Evolutionary conservation across 1,140 invertebrate genomes (phyloP), one percentile per base, ranked within the genome.

Genomic region (Drosophila carrolli): DNA sequence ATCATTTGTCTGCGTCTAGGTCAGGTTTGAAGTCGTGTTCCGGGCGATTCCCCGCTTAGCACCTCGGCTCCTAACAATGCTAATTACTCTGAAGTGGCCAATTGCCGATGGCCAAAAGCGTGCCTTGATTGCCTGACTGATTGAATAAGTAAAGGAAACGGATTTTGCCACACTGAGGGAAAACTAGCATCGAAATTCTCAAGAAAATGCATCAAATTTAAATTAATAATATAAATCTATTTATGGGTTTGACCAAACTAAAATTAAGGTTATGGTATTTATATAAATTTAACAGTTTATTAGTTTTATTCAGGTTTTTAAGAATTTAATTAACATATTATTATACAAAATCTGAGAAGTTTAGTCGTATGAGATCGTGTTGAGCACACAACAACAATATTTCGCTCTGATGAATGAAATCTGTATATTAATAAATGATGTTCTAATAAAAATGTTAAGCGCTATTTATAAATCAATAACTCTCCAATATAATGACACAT

Each of bases 71-170:
- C 44, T 43, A 61, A 58, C 48, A 44, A 75, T 50, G 61, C 61
- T 82, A 76, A 86, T 88, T 79, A 82, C 60, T 40, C 35, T 48
- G 29, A 75, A 72, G 63, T 81, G 71, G 78, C 46, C 78, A 73
- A 78, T 75, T 85, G 74, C 38, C 50, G 41, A 61, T 43, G 56
- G 46, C 51, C 14, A 46, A 61, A 66, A 65, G 59, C 68, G 73
- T 86, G 74, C 70, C 74, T 81, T 70, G 74, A 81, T 85, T 70
- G 65, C 8, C 61, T 29, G 3, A 9, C 14, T 54, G 19, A 68
- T 66, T 29, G 38, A 38, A 44, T 62, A 61, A 29, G 60, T 32
- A 54, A 27, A 51, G 32, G 10, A 7, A 43, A 32, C 10, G 23
- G 13, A 27, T 11, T 9, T 10, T 10, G n/a, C 1, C 9, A 61